Evolutionary conservation across 2,113 vertebrate genomes (phyloP).

Genomic region (Galemys pyrenaicus): DNA sequence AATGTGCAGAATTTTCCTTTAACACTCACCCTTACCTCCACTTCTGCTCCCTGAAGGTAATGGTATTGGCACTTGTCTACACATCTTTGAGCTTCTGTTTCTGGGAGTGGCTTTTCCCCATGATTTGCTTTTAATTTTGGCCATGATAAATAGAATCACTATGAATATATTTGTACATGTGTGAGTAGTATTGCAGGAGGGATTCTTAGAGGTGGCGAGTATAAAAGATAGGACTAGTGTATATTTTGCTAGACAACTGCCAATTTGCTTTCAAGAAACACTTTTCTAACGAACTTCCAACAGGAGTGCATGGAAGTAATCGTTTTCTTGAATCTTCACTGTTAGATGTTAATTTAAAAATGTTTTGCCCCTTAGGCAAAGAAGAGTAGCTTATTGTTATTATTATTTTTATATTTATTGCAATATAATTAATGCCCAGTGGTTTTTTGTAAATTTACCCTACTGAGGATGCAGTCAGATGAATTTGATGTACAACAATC

Average conservation of each 20-base stretch:
- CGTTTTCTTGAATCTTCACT: neutral
- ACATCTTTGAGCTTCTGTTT: neutral
- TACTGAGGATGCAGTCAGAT: neutral
- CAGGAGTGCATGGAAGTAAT: neutral
- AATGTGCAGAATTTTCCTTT: neutral
- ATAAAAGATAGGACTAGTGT: neutral
- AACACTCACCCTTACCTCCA: accelerated
- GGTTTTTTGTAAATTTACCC: neutral
- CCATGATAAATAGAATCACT: no score
- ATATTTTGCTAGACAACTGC: neutral
- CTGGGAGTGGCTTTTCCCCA: neutral
- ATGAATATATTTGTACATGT: neutral
- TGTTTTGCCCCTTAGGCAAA: neutral
- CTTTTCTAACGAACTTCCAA: neutral
- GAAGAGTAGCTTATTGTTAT: neutral
- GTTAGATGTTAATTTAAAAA: neutral
- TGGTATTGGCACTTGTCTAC: neutral
- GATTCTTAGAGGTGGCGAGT: neutral
- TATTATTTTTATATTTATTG: no score
- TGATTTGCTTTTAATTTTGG: neutral
- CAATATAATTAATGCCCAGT: no score
- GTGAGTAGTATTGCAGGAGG: neutral
- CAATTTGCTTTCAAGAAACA: neutral
- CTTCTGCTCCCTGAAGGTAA: neutral
- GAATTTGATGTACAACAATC: neutral